Base-by-base conservation (phyloP, 2,888 invertebrate species). In the Melieria picta region DNA sequence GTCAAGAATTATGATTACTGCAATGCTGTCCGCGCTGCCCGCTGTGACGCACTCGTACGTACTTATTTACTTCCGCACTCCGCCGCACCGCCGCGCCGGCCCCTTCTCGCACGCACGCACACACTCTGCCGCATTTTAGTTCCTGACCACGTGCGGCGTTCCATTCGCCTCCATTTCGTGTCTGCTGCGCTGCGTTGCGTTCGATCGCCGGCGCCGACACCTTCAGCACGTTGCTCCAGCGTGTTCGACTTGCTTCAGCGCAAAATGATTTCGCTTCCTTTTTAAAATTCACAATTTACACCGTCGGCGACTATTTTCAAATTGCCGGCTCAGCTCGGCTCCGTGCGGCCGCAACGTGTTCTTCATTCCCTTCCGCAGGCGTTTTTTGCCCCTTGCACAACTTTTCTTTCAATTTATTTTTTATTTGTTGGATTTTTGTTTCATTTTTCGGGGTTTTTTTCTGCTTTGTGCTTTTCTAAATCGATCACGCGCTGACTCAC, bases 241-340 rank as follows among this genome's bases (percentile, higher is more conserved):
- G 7, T 7, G 9, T 50, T 50, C 50, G 30, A 30, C 30, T 30
- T 62, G 65, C 11, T 45, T 45, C 64, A 60, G 58, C 58, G 30
- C 30, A 6, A 58, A 58, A 16, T 58, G 58, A 58, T 58, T 58
- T 58, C 77, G 81, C 79, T 81, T 84, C 82, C 84, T 82, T 82
- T 84, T 83, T 83, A 82, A 84, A 84, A 84, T 84, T 84, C 84
- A 82, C 84, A 81, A 79, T 82, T 83, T 81, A 79, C 71, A 69
- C 69, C 72, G 67, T 1, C 16, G 58, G 10, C 5, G 30, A 10
- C 58, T 13, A 52, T 30, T 30, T 30, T 30, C 30, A 30, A 30
- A 30, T 30, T 30, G 52, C 52, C 52, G 52, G 52, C 52, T n/a
- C 11, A n/a, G 13, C 11, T 52, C 30, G 52, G 2, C 11, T n/a